Conservation (phyloP, 2,113 vertebrate species). For the Melanerpes formicivorus region DNA sequence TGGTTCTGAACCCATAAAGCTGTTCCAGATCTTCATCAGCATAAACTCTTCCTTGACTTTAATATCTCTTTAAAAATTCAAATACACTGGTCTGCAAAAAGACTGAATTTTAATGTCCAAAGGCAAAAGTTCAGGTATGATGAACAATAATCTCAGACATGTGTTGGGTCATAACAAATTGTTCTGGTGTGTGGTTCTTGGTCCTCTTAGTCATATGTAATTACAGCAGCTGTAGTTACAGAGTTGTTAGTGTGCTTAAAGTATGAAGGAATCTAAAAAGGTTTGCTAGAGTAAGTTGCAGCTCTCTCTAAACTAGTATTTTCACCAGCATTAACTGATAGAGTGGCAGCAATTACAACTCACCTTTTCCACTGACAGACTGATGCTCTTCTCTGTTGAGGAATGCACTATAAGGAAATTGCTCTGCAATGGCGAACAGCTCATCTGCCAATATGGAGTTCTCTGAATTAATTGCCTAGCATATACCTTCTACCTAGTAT, state of each 20-base stretch:
- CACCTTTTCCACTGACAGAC: rapidly evolving
- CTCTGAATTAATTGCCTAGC: neutral
- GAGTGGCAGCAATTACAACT: neutral
- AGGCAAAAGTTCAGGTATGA: neutral
- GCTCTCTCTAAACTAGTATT: neutral
- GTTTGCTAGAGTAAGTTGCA: neutral
- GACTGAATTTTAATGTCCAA: neutral
- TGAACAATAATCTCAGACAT: neutral
- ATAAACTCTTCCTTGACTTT: neutral
- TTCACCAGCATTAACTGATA: neutral
- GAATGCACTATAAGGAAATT: neutral
- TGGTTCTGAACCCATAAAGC: neutral
- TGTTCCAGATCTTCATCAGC: neutral
- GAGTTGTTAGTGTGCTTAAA: neutral
- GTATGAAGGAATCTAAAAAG: neutral
- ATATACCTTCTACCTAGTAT: neutral
- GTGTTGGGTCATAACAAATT: neutral
- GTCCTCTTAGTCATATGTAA: neutral
- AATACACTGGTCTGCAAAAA: neutral
- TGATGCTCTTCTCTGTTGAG: neutral
- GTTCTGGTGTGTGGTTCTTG: neutral
- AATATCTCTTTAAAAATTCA: neutral
- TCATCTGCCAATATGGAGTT: neutral
- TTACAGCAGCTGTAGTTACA: neutral
- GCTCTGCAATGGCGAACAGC: neutral